Base-by-base conservation (phyloP, 1,140 invertebrate genomes). In the Halyomorpha halys region DNA sequence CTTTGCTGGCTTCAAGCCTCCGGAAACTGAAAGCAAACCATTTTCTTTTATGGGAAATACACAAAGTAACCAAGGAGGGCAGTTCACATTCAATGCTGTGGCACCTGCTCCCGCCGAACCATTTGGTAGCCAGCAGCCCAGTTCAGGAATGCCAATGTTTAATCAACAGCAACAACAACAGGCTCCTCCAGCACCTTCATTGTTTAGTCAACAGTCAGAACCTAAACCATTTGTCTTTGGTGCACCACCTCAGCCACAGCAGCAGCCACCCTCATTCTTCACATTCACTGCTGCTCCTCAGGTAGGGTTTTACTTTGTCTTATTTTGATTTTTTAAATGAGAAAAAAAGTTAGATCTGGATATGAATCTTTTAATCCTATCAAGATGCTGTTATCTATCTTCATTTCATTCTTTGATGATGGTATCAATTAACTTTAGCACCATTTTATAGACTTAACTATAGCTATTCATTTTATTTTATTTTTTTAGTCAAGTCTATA, bases 11-110 rank as follows among this genome's bases (percentile, higher is more conserved):
- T 56, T 56, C 23, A 56, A 56, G 15, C 19, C 53, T 56, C 53
- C 18, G 6, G 53, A 56, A 56, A 16, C 53, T 56, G 53, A 56
- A 56, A 56, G 27, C 15, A 56, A 56, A 23, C 53, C 53, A 15
- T 56, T 56, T 25, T 16, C 53, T 23, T 56, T 56, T 56, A 27
- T 56, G 53, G 18, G 18, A 4, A 56, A 56, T 25, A 4, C 53
- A 21, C 47, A 49, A 49, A 49, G 21, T 21, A 18, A 49, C 6
- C 47, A 49, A 21, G 23, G 53, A 16, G 53, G 53, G 14, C 18
- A 23, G 15, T 56, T 56, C 23, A 23, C 53, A 23, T 56, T 56
- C 23, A 56, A 56, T 23, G n/a, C 47, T 49, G 15, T 15, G 2
- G 14, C 53, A 6, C 9, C 18, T 25, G 19, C 18, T 16, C 15